Base-by-base conservation (phyloP, 1,140 invertebrate species). In the Anthonomus grandis region DNA sequence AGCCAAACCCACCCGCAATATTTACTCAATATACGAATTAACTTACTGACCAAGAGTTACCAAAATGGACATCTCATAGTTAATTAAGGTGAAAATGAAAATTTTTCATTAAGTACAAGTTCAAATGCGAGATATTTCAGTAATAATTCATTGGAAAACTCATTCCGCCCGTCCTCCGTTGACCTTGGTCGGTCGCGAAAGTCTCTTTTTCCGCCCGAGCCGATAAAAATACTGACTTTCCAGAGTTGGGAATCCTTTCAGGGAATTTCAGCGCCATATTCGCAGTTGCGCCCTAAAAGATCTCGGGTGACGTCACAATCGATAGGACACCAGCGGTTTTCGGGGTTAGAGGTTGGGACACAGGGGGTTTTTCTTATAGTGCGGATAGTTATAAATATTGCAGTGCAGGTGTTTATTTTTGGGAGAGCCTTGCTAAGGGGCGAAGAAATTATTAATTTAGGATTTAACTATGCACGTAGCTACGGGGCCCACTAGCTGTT, bases 261-360 rank as follows among this genome's bases (percentile, higher is more conserved):
- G n/a, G n/a, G n/a, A n/a, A n/a, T n/a, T n/a, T n/a, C 13, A 36
- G 54, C 63, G 67, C 67, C 67, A 69, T 69, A 42, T 66, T 69
- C n/a, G 67, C 52, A 56, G 62, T 52, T 69, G 67, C 67, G 67
- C 66, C 58, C 59, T 64, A 45, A 15, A 31, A 49, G n/a, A n/a
- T n/a, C 38, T 38, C 39, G 37, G 24, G 57, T 67, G 65, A 64
- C 67, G 67, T 67, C 62, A 69, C 67, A 69, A 69, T 69, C 67
- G 67, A 69, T 69, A 69, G 54, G 63, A 54, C 58, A 59, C 53
- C 62, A 52, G 51, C 41, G 31, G 41, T 52, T 49, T 9, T n/a
- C n/a, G n/a, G n/a, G n/a, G n/a, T n/a, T n/a, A n/a, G n/a, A n/a
- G n/a, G n/a, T n/a, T n/a, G n/a, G n/a, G n/a, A n/a, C n/a, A n/a